Conservation (phyloP, 2,113 vertebrate genomes). For the Syngnathus floridae region DNA sequence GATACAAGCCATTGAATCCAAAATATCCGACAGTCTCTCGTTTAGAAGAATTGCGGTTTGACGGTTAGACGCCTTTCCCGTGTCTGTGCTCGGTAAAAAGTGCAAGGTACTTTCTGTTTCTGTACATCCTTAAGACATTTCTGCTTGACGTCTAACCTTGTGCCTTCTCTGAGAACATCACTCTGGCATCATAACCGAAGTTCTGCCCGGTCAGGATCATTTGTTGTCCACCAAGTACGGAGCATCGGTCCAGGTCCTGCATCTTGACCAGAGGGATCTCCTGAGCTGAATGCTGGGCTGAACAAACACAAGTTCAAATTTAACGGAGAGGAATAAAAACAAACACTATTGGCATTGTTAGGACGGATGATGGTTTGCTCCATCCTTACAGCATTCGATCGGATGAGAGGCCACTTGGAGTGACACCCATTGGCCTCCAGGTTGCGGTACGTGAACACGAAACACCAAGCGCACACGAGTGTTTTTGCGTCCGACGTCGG, state of each 20-base stretch:
- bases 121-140: background rate
- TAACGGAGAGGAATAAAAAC: background rate
- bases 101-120: background rate
- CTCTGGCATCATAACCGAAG: slow-evolving; percentile 90
- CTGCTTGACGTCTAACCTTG: slow-evolving; percentile 71
- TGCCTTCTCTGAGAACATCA: slow-evolving; percentile 92
- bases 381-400: slow-evolving; percentile 92
- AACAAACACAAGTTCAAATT: slow-evolving; percentile 8
- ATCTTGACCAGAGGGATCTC: slow-evolving; percentile 87
- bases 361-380: background rate
- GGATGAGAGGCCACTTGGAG: slow-evolving; percentile 86
- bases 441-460: slow-evolving; percentile 84
- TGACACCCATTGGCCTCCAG: slow-evolving; percentile 75
- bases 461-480: slow-evolving; percentile 90
- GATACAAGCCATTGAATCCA: background rate
- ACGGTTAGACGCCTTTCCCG: background rate
- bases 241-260: slow-evolving; percentile 83
- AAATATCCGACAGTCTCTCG: background rate
- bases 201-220: slow-evolving; percentile 94
- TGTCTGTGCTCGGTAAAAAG: background rate
- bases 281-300: slow-evolving; percentile 92
- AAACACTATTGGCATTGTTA: too few relatives aligned
- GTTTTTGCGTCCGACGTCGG: slow-evolving; percentile 93
- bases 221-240: slow-evolving; percentile 85
- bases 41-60: background rate